These are phyloP conservation scores for Ichneumoninae sp. DNA, from an alignment of 2,888 invertebrate species.

Conservation along the genomic window DNA sequence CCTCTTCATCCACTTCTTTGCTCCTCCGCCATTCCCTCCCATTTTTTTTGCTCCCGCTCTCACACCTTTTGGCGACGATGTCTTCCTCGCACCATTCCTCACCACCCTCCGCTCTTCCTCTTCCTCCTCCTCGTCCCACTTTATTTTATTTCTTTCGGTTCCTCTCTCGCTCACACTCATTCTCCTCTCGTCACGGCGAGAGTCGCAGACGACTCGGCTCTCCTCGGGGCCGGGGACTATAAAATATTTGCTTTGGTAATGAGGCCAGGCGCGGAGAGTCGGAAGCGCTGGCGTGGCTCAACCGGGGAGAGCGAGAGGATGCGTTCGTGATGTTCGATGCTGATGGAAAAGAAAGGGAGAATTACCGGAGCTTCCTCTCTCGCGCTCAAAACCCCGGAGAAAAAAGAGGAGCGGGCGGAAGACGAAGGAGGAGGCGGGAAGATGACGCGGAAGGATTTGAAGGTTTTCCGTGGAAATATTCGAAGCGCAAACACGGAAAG, in stretches of 20 bases:
- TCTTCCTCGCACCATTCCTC: constrained; percentile 27
- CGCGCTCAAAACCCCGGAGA: neutral
- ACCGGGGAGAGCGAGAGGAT: constrained; percentile 66
- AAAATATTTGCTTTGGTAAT: constrained; percentile 84
- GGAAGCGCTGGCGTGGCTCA: constrained; percentile 71
- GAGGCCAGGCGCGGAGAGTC: constrained; percentile 80
- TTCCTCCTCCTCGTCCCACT: neutral
- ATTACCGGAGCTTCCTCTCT: constrained; percentile 9
- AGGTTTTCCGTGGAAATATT: constrained; percentile 69
- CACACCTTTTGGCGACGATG: constrained; percentile 14
- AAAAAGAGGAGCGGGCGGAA: constrained; percentile 13
- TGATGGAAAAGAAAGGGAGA: constrained; percentile 35
- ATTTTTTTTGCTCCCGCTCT: neutral
- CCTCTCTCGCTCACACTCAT: constrained; percentile 18
- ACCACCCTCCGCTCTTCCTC: constrained; percentile 8
- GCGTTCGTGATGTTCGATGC: constrained; percentile 43
- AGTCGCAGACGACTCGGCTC: constrained; percentile 37
- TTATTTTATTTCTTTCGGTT: constrained; percentile 30
- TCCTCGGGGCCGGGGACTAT: constrained; percentile 79
- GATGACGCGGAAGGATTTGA: constrained; percentile 40
- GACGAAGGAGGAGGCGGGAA: constrained; percentile 10
- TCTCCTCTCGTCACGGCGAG: constrained; percentile 21
- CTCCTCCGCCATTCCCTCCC: constrained; percentile 7
- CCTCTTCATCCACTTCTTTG: constrained; percentile 39
- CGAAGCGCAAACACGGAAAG: constrained; percentile 81